Base-by-base conservation (phyloP, 2,888 invertebrate genomes). In the Petrolisthes manimaculis region DNA sequence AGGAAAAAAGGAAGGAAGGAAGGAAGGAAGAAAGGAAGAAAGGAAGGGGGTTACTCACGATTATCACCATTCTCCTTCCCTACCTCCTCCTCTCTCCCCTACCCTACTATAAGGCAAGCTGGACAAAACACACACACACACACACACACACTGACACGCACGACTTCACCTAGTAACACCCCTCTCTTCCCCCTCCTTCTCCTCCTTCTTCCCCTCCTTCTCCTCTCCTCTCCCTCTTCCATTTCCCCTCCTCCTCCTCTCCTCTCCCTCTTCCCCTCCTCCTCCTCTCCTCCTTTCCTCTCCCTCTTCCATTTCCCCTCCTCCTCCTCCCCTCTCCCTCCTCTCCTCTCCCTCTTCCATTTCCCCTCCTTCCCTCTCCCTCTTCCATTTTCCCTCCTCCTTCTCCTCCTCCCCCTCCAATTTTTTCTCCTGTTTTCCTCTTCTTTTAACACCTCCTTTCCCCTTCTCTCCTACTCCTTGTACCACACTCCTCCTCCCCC, bases 61-160 rank as follows among this genome's bases (percentile, higher is more conserved):
- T 71, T 21, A 21, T 71, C 71, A 71, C 71, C 71, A 2, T 21
- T n/a, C n/a, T 1, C 71, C 21, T n/a, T 21, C 71, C 21, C 21
- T n/a, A 14, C 71, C 71, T n/a, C 71, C 0, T n/a, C n/a, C 21
- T 6, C n/a, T n/a, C 71, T 61, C 18, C 61, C 61, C 9, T 1
- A 61, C 71, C 2, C 37, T 2, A 37, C 37, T 37, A 37, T 37
- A 37, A n/a, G n/a, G 37, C 37, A 37, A 37, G 37, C 37, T 37
- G 37, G 37, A 37, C 37, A 37, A 2, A 37, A 37, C 37, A 37
- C 37, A 37, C 37, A 37, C 37, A 37, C 37, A 37, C 37, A 37
- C 37, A 37, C 71, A 71, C 71, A 12, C 14, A n/a, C 71, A 71
- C 71, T 71, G 71, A 71, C 71, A 71, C 71, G 71, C 71, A 71